Evolutionary conservation across 1,140 invertebrate genomes (phyloP).

Genomic region (Drosophila prosaltans): DNA sequence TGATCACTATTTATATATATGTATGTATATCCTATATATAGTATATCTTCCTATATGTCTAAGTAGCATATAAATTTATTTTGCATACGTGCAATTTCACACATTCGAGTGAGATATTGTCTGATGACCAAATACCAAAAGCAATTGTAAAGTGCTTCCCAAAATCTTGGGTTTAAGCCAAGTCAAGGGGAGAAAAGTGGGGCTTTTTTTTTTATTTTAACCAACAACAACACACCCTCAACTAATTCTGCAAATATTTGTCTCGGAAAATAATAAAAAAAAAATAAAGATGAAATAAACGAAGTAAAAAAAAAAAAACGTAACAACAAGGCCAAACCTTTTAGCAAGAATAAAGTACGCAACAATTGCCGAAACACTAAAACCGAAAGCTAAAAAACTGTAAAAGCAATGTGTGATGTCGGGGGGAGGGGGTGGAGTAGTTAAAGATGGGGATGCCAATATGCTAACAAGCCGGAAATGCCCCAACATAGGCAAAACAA

Average conservation of each 20-base stretch:
- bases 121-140: constrained; percentile 3
- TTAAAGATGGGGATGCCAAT: constrained; percentile 9
- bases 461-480: constrained; percentile 39
- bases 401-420: not conserved
- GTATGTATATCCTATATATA: not conserved
- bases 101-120: constrained; percentile 30
- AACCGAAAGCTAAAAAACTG: constrained; percentile 29
- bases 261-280: constrained; percentile 23
- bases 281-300: constrained; percentile 19
- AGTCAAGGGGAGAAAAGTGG: not conserved
- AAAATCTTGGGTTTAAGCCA: not conserved
- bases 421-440: not conserved
- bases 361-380: constrained; percentile 39
- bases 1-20: not conserved
- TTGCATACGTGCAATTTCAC: constrained; percentile 56
- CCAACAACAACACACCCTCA: constrained; percentile 26
- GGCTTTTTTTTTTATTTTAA: constrained; percentile 1
- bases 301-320: constrained; percentile 14
- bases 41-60: not conserved
- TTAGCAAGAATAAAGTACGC: constrained; percentile 69
- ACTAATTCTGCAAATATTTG: constrained; percentile 58
- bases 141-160: not conserved
- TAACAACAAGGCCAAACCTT: constrained; percentile 64
- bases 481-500: not conserved
- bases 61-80: constrained; percentile 23